Percentiles rank a stretch among this genome's conserved stretches.
phyloP scores from a whole-genome alignment of 2,888 invertebrate species.

The Chrysina gloriosa region DNA sequence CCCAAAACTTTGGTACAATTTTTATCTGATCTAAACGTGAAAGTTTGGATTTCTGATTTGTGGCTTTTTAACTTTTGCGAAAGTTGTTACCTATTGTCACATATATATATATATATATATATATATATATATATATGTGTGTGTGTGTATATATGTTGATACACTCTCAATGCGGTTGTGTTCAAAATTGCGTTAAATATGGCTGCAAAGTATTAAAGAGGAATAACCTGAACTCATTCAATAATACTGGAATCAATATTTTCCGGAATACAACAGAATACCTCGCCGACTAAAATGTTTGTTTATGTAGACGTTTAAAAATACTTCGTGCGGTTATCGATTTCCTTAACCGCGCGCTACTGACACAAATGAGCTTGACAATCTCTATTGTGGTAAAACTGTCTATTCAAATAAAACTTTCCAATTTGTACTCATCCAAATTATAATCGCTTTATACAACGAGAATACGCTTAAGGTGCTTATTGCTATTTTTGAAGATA shows the following conservation, averaged over 20 bases:
- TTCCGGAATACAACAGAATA: constrained; percentile 19
- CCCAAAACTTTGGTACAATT: no score
- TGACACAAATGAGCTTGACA: background rate
- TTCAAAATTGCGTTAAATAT: constrained; percentile 6
- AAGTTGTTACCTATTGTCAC: no score
- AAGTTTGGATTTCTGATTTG: no score
- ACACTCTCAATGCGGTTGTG: background rate
- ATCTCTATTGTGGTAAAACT: background rate
- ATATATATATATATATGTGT: no score
- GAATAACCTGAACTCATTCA: background rate
- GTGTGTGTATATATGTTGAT: no score
- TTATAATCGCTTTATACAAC: no score
- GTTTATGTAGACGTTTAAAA: constrained; percentile 27
- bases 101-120: no score
- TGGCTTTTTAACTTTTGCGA: no score
- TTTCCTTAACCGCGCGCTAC: background rate
- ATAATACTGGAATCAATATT: constrained; percentile 17
- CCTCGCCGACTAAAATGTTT: constrained; percentile 11
- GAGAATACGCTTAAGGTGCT: no score
- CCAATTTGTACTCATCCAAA: no score
- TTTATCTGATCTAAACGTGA: no score
- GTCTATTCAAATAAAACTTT: background rate
- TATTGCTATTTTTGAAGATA: no score
- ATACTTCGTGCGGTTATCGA: constrained; percentile 8
- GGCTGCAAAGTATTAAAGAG: background rate